A percentile compares a stretch with the other conserved stretches of the same genome.
Evolutionary conservation across 2,113 vertebrate species (phyloP).

Genomic region (Parus major): DNA sequence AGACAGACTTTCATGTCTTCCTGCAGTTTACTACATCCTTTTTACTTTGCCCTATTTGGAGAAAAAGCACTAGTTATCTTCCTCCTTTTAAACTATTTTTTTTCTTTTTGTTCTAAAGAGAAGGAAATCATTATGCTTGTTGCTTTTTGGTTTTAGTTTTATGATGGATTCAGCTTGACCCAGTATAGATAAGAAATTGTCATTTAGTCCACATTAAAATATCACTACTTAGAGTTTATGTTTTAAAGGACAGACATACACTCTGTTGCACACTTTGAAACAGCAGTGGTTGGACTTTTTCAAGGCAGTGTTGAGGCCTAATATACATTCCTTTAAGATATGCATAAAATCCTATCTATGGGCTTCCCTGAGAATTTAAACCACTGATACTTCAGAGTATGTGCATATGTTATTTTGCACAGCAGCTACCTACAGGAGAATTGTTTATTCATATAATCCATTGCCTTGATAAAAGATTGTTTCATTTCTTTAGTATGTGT

Average conservation of each 20-base stretch:
- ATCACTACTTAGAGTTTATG: not conserved
- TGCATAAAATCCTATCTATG: not conserved
- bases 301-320: not conserved
- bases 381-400: not conserved
- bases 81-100: not conserved
- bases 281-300: not conserved
- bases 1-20: slow-evolving; percentile 31
- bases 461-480: not conserved
- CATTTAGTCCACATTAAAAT: not conserved
- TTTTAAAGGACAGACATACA: not conserved
- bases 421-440: not conserved
- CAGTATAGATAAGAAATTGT: not conserved
- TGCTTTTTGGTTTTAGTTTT: not conserved
- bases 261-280: not conserved
- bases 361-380: not conserved
- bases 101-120: not conserved
- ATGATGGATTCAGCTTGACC: not conserved
- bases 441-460: not conserved
- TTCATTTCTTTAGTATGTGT: not conserved
- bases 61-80: not conserved
- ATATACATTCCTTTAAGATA: not conserved
- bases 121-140: slow-evolving; percentile 1
- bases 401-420: not conserved
- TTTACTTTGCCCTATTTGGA: not conserved
- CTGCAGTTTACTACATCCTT: slow-evolving; percentile 54